These are phyloP conservation scores for Coleophora deauratella DNA, from an alignment of 2,888 invertebrate genomes.

Conservation along the genomic window DNA sequence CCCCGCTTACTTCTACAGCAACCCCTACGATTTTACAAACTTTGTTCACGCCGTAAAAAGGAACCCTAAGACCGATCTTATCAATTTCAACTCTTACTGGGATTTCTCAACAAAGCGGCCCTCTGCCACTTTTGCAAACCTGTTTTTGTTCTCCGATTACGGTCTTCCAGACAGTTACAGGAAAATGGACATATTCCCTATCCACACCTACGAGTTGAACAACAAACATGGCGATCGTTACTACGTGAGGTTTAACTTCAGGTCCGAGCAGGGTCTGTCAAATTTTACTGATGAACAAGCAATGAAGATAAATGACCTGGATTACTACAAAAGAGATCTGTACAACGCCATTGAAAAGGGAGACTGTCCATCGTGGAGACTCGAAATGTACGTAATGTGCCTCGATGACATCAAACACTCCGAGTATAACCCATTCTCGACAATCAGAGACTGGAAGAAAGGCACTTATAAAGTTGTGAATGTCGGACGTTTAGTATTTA, in stretches of 20 bases:
- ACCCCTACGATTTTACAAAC: slow-evolving; percentile 86
- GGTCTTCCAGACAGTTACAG: slow-evolving; percentile 92
- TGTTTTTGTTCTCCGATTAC: slow-evolving; percentile 87
- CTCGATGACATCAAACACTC: slow-evolving; percentile 28
- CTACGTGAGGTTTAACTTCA: slow-evolving; percentile 92
- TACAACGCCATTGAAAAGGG: slow-evolving; percentile 88
- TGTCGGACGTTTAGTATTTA: slow-evolving; percentile 38
- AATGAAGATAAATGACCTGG: slow-evolving; percentile 80
- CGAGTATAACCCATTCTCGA: slow-evolving; percentile 49
- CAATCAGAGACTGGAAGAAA: slow-evolving; percentile 44
- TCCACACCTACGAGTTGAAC: slow-evolving; percentile 90
- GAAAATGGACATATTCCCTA: slow-evolving; percentile 92
- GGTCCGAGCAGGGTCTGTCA: slow-evolving; percentile 89
- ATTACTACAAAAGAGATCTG: slow-evolving; percentile 85
- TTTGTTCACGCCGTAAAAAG: slow-evolving; percentile 93
- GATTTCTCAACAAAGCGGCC: slow-evolving; percentile 89
- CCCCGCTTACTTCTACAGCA: slow-evolving; percentile 90
- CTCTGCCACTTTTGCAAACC: slow-evolving; percentile 82
- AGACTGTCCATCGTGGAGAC: slow-evolving; percentile 49
- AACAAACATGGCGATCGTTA: slow-evolving; percentile 80
- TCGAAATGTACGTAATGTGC: slow-evolving; percentile 46
- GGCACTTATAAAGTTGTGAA: slow-evolving; percentile 39
- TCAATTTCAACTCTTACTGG: slow-evolving; percentile 90
- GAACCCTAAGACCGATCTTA: slow-evolving; percentile 88
- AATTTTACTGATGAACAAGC: slow-evolving; percentile 79